Evolutionary conservation across 1,140 invertebrate genomes (phyloP).

Genomic region (Saccostrea glomerata): DNA sequence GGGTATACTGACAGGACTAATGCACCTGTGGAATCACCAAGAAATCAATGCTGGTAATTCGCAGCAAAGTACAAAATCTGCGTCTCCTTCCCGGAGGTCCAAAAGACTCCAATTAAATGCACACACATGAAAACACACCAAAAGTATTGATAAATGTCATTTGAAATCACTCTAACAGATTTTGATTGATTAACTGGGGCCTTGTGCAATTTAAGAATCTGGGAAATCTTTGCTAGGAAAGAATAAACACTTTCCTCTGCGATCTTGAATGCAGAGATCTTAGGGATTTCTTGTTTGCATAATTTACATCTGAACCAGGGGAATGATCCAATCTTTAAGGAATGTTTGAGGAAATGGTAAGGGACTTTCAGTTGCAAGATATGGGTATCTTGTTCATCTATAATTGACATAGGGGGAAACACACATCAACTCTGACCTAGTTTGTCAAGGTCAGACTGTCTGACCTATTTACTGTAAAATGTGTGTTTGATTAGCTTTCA

Average conservation of each 20-base stretch:
- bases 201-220: conserved; percentile 34
- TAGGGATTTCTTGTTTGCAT: neutral
- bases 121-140: neutral
- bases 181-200: neutral
- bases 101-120: conserved; percentile 18
- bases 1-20: neutral
- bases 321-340: neutral
- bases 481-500: neutral
- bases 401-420: neutral
- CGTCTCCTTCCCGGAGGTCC: neutral
- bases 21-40: conserved; percentile 12
- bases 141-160: neutral
- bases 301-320: neutral
- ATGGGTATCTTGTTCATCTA: neutral
- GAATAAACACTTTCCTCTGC: neutral
- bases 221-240: neutral
- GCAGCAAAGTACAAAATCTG: neutral
- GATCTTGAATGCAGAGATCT: neutral
- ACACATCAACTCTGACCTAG: neutral
- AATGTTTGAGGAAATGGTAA: neutral
- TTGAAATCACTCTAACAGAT: neutral
- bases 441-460: conserved; percentile 26
- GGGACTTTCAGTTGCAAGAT: neutral
- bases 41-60: conserved; percentile 2
- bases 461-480: neutral